Evolutionary conservation across 1,140 invertebrate species (phyloP).

Genomic region (Calliopsis andreniformis): DNA sequence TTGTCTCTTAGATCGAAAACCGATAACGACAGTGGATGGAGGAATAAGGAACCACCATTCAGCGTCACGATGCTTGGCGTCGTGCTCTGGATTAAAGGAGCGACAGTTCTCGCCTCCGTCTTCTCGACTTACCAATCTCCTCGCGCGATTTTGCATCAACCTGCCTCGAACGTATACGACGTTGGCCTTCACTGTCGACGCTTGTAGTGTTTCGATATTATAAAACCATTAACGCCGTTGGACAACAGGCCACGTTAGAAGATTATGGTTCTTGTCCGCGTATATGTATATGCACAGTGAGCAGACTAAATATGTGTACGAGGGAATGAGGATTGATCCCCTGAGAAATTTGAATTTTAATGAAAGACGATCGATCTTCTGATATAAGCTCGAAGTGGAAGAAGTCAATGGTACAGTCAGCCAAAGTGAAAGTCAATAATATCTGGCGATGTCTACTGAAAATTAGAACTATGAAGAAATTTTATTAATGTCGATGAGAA

Average conservation of each 20-base stretch:
- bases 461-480: no score
- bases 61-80: conserved; percentile 46
- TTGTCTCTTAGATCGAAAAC: conserved; percentile 74
- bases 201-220: conserved; percentile 60
- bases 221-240: conserved; percentile 64
- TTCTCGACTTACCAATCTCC: conserved; percentile 59
- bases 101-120: not conserved
- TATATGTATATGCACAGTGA: no score
- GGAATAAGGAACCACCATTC: conserved; percentile 54
- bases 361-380: no score
- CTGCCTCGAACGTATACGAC: conserved; percentile 55
- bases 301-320: no score
- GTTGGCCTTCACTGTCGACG: conserved; percentile 43
- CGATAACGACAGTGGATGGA: conserved; percentile 68
- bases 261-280: conserved; percentile 36
- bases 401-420: no score
- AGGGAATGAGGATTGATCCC: no score
- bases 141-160: conserved; percentile 42
- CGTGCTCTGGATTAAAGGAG: conserved; percentile 65
- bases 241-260: conserved; percentile 46
- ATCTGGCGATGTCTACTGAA: no score
- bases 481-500: no score
- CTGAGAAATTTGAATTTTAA: no score
- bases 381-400: no score
- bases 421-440: no score